Base-by-base conservation (phyloP, 2,888 invertebrate species). In the Amblyteles armatorius region DNA sequence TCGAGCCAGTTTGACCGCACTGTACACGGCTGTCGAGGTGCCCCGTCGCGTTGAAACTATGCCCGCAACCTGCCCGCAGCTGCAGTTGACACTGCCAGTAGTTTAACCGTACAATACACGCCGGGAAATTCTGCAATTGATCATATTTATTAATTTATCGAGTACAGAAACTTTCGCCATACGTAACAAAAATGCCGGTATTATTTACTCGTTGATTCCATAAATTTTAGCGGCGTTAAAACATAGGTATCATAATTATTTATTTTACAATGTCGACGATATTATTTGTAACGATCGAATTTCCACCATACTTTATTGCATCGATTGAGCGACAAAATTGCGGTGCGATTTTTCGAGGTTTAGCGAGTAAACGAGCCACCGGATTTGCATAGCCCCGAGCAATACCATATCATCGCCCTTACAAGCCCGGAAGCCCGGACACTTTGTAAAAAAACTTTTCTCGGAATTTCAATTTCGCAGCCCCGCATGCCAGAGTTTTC, bases 381-480 rank as follows among this genome's bases (percentile, higher is more conserved):
- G 36, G 13, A 76, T 79, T 69, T 60, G 13, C 63, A 16, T 48
- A 71, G 48, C 48, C 44, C 11, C 33, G 60, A 50, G 69, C 57
- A 69, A 79, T 48, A n/a, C 33, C 22, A 11, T 48, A 63, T n/a
- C 26, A 19, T 52, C 26, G 50, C 33, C 16, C 22, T 7, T 29
- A 29, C 63, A 48, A 57, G 29, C 44, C 36, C 36, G n/a, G 22
- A 44, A 50, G 9, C 26, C 63, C 52, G 65, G 19, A 50, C 79
- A 19, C 63, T 63, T 65, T 72, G 72, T 79, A 40, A 48, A 44
- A 69, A 77, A 80, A 80, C 65, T 77, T 77, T 79, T 68, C 19
- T 50, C 72, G 80, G 76, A 84, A 80, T 84, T 84, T 84, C 83
- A 84, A 84, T 84, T 80, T 67, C 67, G 82, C 65, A 33, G 77